Conservation (phyloP, 2,888 invertebrate genomes). For the Acrobasis repandana region DNA sequence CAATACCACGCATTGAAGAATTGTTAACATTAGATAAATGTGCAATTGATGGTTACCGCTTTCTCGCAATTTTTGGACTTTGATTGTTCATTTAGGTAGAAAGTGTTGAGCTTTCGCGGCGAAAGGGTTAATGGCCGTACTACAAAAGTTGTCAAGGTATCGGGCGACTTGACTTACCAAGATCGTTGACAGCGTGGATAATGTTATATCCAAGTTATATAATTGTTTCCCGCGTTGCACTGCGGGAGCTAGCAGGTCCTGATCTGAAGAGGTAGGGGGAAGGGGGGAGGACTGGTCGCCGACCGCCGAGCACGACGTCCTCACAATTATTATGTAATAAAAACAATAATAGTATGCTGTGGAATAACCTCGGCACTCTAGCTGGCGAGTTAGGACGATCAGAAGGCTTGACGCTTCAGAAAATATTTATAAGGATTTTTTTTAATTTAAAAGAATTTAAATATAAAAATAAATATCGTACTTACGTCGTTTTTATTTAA, state of each 20-base stretch:
- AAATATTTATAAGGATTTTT: no score
- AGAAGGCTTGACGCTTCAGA: neutral
- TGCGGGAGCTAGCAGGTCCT: slow-evolving; percentile 49
- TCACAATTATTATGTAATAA: slow-evolving; percentile 68
- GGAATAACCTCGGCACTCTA: slow-evolving; percentile 45
- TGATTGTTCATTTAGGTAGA: slow-evolving; percentile 38
- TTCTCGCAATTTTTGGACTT: slow-evolving; percentile 40
- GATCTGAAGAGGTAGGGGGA: slow-evolving; percentile 33
- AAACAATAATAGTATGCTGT: slow-evolving; percentile 56
- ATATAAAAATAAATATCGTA: no score
- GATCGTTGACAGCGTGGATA: slow-evolving; percentile 64
- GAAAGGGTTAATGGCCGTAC: slow-evolving; percentile 50
- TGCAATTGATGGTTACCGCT: slow-evolving; percentile 32
- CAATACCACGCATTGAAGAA: slow-evolving; percentile 14
- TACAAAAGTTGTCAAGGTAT: slow-evolving; percentile 46
- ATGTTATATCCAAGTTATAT: slow-evolving; percentile 41
- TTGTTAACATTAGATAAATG: slow-evolving; percentile 6
- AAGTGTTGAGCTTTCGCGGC: slow-evolving; percentile 43
- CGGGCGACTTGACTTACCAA: slow-evolving; percentile 52
- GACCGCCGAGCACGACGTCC: slow-evolving; percentile 61
- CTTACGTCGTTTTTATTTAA: no score
- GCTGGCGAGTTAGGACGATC: slow-evolving; percentile 33
- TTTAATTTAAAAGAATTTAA: no score
- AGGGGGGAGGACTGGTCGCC: slow-evolving; percentile 42
- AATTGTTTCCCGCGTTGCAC: slow-evolving; percentile 50